These are phyloP conservation scores for Melinaea menophilus DNA, from an alignment of 2,888 invertebrate species.

Conservation along the genomic window DNA sequence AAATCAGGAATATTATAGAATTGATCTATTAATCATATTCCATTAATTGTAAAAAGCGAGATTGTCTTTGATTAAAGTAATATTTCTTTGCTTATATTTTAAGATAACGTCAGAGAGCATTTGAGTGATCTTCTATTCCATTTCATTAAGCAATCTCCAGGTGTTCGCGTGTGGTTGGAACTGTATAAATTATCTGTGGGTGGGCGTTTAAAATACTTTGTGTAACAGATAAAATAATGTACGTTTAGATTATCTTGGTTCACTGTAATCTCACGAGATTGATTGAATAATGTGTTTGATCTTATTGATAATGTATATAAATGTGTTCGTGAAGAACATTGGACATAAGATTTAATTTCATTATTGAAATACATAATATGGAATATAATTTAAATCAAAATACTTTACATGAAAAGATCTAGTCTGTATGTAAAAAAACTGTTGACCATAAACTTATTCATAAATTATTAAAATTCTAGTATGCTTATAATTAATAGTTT, in stretches of 20 bases:
- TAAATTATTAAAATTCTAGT: no score
- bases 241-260: neutral
- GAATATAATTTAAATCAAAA: no score
- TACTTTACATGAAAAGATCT: no score
- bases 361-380: no score
- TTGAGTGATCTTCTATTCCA: slow-evolving; percentile 34
- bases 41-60: neutral
- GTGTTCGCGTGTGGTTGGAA: slow-evolving; percentile 31
- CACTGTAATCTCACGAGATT: neutral
- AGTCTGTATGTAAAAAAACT: no score
- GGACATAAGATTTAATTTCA: no score
- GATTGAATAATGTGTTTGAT: neutral
- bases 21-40: neutral
- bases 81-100: slow-evolving; percentile 11
- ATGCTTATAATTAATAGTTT: no score
- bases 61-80: slow-evolving; percentile 6
- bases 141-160: slow-evolving; percentile 36
- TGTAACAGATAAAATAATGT: neutral
- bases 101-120: slow-evolving; percentile 22
- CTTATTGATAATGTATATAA: no score
- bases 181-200: slow-evolving; percentile 42
- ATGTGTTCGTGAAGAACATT: no score
- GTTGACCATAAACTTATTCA: no score
- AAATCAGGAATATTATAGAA: no score
- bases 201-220: slow-evolving; percentile 24